Evolutionary conservation across 2,888 invertebrate genomes (phyloP).

Genomic region (Polymixis flavicincta): DNA sequence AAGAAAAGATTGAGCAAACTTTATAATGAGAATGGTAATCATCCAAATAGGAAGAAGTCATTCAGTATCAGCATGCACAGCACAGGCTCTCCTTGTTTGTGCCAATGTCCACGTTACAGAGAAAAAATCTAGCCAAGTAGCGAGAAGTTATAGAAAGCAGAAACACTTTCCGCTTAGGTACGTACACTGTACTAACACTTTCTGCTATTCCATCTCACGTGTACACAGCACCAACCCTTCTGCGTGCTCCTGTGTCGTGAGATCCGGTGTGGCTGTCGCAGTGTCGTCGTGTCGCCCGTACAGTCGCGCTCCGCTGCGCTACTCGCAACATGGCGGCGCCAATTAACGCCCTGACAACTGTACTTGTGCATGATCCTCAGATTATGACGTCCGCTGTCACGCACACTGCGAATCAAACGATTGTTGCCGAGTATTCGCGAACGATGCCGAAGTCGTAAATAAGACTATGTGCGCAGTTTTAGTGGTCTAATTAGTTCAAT

Average conservation of each 20-base stretch:
- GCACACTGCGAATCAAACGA: slow-evolving; percentile 28
- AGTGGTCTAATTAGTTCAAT: slow-evolving; percentile 51
- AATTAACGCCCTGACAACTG: slow-evolving; percentile 50
- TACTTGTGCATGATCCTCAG: slow-evolving; percentile 53
- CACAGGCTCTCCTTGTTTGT: neutral
- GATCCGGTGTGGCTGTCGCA: slow-evolving; percentile 37
- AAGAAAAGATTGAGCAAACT: neutral
- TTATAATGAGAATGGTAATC: neutral
- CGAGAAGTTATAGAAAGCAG: neutral
- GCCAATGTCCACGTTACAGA: neutral
- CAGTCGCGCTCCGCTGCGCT: slow-evolving; percentile 55
- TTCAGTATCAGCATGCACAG: neutral
- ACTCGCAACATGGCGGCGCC: slow-evolving; percentile 53
- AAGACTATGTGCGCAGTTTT: slow-evolving; percentile 31
- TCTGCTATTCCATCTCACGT: neutral
- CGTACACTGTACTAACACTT: neutral
- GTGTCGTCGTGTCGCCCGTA: slow-evolving; percentile 40
- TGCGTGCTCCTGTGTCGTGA: slow-evolving; percentile 8
- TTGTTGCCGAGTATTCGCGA: slow-evolving; percentile 16
- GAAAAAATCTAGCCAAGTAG: neutral
- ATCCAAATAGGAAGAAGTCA: neutral
- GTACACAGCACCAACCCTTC: slow-evolving; percentile 18
- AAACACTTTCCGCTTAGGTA: no score
- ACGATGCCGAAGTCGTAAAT: slow-evolving; percentile 33
- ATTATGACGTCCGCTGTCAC: slow-evolving; percentile 58